phyloP scores from a whole-genome alignment of 2,888 invertebrate genomes.

The Mythimna pallens region DNA sequence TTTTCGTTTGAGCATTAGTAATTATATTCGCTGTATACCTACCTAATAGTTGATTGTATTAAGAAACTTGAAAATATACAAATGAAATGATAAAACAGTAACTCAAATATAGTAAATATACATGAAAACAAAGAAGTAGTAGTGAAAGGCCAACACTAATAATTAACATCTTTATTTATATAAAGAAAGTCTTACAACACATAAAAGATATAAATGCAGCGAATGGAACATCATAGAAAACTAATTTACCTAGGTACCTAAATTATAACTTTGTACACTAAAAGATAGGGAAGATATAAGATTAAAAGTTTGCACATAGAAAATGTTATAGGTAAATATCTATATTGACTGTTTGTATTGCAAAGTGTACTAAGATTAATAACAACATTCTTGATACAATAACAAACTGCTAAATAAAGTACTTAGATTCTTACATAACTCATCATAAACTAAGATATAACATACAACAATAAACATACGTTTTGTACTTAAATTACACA shows the following conservation, averaged over 20 bases:
- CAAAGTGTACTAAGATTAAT: neutral
- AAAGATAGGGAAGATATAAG: neutral
- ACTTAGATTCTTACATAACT: slow-evolving; percentile 16
- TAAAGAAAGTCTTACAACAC: slow-evolving; percentile 40
- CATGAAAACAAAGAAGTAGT: neutral
- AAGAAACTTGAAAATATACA: neutral
- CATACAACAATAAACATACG: slow-evolving; percentile 15
- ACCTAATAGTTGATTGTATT: neutral
- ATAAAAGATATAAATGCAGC: slow-evolving; percentile 40
- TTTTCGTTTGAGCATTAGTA: too few relatives aligned
- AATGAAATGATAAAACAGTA: neutral
- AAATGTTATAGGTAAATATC: neutral
- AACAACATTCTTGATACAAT: neutral
- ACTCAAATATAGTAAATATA: neutral
- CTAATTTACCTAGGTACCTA: neutral
- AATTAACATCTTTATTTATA: slow-evolving; percentile 37
- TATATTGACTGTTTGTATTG: neutral
- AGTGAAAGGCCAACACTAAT: slow-evolving; percentile 25
- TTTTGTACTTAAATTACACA: slow-evolving; percentile 65
- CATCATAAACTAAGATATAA: neutral
- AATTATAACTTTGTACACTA: slow-evolving; percentile 6
- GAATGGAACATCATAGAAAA: slow-evolving; percentile 44
- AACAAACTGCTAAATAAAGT: neutral
- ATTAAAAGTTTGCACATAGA: neutral
- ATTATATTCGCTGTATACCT: neutral